A percentile compares a stretch with the other conserved stretches of the same genome.
phyloP scores from a whole-genome alignment of 2,113 vertebrate genomes.

The Scalopus aquaticus region DNA sequence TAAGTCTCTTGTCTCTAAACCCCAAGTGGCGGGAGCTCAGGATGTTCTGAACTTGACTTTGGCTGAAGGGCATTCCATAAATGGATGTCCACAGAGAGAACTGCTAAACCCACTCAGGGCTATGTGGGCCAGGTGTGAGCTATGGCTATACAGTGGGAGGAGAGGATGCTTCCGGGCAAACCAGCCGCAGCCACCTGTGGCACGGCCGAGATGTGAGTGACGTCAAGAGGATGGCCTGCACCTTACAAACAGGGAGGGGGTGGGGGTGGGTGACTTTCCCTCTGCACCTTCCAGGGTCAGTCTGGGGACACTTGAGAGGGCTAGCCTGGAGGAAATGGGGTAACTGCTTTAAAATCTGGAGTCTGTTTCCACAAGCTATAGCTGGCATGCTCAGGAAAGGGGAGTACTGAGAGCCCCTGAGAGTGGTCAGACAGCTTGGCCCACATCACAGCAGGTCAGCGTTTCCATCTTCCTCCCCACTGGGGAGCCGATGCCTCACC shows the following conservation, averaged over 20 bases:
- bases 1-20: conserved; percentile 24
- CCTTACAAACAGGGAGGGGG: background rate
- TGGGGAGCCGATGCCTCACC: background rate
- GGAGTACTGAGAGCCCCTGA: background rate
- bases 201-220: background rate
- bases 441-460: background rate
- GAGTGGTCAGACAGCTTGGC: background rate
- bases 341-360: background rate
- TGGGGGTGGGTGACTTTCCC: background rate
- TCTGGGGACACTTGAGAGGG: background rate
- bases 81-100: background rate
- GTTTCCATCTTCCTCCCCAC: background rate
- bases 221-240: background rate
- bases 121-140: background rate
- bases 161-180: background rate
- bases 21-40: background rate
- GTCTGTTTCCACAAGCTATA: background rate
- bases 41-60: conserved; percentile 2
- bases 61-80: background rate
- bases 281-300: background rate
- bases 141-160: background rate
- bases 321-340: background rate
- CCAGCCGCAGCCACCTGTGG: background rate
- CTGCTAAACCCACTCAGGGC: background rate
- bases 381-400: background rate